Base-by-base conservation (phyloP, 2,113 vertebrate genomes). In the Bujurquina vittata region DNA sequence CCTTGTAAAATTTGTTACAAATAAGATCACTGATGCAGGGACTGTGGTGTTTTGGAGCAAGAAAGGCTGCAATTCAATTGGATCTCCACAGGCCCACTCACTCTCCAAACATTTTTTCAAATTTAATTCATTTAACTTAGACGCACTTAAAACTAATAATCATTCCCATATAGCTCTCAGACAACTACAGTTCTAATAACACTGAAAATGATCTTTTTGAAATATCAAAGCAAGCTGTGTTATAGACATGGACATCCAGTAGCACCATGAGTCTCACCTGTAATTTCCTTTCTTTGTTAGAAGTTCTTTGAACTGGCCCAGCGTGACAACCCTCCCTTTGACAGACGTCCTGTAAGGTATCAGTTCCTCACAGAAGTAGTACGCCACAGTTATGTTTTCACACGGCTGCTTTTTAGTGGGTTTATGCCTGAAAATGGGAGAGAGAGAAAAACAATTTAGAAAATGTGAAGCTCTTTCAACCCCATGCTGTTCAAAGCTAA, bases 221-320 rank as follows among this genome's bases (percentile, higher is more conserved):
- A 49, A 55, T 55, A 18, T 76, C 18, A 58, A 77, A 15, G 12
- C 59, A 40, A 18, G 8, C 43, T 43, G 3, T 80, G 1, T 46
- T 54, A 4, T 0, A 54, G 33, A 43, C 1, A n/a, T 18, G 22
- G 4, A 20, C 54, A 26, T 10, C 22, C 31, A 73, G 40, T 33
- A 46, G 62, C 35, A 31, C 6, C 2, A 3, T 8, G 9, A 33
- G 11, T 31, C 83, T 85, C 84, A 99, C 98, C 98, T 97, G 96
- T 98, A 99, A 72, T 96, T 96, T 89, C 98, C 98, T 93, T 97
- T 98, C 96, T 98, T 99, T 80, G 97, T 99, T 46, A 99, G 96
- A 92, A 99, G 96, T 93, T 99, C 97, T 94, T 98, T 99, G 93
- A 99, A 99, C 93, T 98, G 98, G 60, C 96, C 97, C 80, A 99